Evolutionary conservation across 2,113 vertebrate genomes (phyloP).

Genomic region (Hippoglossus stenolepis): DNA sequence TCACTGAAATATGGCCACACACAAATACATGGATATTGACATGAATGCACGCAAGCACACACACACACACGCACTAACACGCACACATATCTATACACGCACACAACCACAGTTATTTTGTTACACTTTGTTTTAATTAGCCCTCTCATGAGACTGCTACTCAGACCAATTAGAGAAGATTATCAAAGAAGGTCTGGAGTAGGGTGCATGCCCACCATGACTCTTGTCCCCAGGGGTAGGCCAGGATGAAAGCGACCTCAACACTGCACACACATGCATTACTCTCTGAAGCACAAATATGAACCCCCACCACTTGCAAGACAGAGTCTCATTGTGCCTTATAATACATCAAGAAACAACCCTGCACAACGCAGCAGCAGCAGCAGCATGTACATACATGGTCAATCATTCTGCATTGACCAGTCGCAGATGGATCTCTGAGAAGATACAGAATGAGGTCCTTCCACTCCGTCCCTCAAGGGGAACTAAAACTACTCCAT

Average conservation of each 20-base stretch:
- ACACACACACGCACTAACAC: background rate
- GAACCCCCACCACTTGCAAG: conserved; percentile 4
- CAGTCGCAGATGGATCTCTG: conserved; percentile 68
- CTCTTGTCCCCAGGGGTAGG: conserved; percentile 64
- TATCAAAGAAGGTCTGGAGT: conserved; percentile 79
- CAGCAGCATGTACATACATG: conserved; percentile 23
- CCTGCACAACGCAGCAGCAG: conserved; percentile 16
- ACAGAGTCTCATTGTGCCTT: conserved; percentile 14
- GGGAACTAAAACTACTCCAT: conserved; percentile 68
- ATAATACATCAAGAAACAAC: conserved; percentile 20
- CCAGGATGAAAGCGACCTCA: conserved; percentile 76
- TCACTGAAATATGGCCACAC: conserved; percentile 19
- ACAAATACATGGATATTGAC: conserved; percentile 20
- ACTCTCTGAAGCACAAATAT: conserved; percentile 41
- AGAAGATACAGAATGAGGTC: conserved; percentile 63
- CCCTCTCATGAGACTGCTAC: conserved; percentile 74
- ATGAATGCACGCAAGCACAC: background rate
- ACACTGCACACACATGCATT: conserved; percentile 19
- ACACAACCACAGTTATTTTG: conserved; percentile 66
- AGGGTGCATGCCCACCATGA: conserved; percentile 74
- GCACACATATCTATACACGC: conserved; percentile 10
- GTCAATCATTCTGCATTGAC: conserved; percentile 74
- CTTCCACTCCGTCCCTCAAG: conserved; percentile 70
- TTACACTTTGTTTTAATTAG: conserved; percentile 83
- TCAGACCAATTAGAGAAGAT: conserved; percentile 79